These are phyloP conservation scores for Sycophila texana DNA, from an alignment of 2,888 invertebrate genomes.

Conservation along the genomic window DNA sequence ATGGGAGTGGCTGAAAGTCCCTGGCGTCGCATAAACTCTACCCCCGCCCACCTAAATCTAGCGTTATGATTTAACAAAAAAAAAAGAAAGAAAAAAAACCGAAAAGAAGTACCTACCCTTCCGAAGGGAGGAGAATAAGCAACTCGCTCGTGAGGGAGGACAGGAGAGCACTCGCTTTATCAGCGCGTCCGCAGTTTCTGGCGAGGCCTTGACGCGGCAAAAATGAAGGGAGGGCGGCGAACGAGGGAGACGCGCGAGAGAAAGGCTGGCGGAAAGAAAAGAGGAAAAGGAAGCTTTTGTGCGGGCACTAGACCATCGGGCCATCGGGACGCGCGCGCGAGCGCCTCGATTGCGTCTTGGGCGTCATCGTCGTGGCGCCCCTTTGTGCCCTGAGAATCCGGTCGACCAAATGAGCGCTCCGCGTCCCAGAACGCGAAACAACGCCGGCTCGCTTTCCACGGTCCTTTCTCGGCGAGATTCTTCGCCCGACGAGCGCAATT, in stretches of 20 bases:
- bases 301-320: too few species aligned
- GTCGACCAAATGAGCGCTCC: too few species aligned
- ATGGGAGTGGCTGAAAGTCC: neutral
- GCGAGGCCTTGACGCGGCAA: slow-evolving; percentile 1
- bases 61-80: slow-evolving; percentile 19
- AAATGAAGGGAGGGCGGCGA: neutral
- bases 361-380: too few species aligned
- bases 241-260: neutral
- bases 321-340: too few species aligned
- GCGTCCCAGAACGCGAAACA: too few species aligned
- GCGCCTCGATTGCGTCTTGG: too few species aligned
- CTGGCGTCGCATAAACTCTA: neutral
- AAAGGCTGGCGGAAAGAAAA: neutral
- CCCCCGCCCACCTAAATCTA: neutral
- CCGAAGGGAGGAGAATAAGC: neutral
- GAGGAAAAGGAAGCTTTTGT: too few species aligned
- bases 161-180: slow-evolving; percentile 1
- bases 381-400: too few species aligned
- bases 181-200: slow-evolving; percentile 13
- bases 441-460: too few species aligned
- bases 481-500: too few species aligned
- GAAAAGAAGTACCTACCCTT: neutral
- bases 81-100: slow-evolving; percentile 5
- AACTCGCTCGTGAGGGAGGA: neutral
- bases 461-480: too few species aligned